Evolutionary conservation across 2,888 invertebrate species (phyloP), one percentile per base, ranked within the genome.

Genomic region (Xiphydria camelus): DNA sequence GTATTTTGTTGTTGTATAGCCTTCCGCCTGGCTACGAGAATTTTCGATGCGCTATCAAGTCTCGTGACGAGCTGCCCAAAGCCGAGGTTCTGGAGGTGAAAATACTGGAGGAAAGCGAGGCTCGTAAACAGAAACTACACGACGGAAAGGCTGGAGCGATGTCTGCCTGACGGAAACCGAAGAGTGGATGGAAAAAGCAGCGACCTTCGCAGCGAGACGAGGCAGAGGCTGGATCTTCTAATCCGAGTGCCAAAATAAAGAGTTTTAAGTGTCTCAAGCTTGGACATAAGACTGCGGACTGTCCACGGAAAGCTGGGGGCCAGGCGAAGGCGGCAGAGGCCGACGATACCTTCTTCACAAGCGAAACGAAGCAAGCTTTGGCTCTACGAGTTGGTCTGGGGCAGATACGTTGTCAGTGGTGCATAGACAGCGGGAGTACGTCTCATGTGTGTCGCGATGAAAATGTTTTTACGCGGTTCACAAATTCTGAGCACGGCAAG

Each of bases 21-120:
- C 29, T 48, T 6, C 48, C 44, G 1, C 2, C 18, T 6, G 9
- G 3, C 9, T 47, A 20, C 15, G 47, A 47, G 15, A 31, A 46
- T 21, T 49, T 49, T n/a, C n/a, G 47, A 9, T n/a, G 17, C n/a
- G 49, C 49, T 5, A 51, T 51, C 3, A 46, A 51, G 32, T 46
- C 49, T 2, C 35, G 49, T 7, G 51, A 50, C 12, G 43, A 50
- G 21, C 10, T 50, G 7, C 51, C 51, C 3, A 39, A n/a, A 5
- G 34, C 46, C 4, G 49, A 51, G 23, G 41, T 20, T 2, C 29
- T 51, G 1, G 42, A 45, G 9, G 37, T 47, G 7, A 50, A 51
- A 23, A 46, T 46, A 4, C 25, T 46, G 7, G 46, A 41, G 22
- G 41, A 46, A 12, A 31, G 10, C 7, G 41, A 46, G 1, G 50